phyloP scores from a whole-genome alignment of 1,140 invertebrate genomes.

The Nymphalis io region DNA sequence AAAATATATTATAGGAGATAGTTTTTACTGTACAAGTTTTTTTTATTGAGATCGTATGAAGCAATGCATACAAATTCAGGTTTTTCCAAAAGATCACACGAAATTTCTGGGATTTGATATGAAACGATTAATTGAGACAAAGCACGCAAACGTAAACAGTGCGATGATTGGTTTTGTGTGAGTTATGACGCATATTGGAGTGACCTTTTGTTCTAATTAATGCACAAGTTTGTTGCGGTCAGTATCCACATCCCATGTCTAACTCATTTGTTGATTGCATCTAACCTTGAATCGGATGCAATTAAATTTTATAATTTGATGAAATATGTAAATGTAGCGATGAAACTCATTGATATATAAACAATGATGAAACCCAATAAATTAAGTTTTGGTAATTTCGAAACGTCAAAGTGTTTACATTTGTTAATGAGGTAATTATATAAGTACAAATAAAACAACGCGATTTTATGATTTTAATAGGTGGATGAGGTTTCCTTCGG shows the following conservation, averaged over 20 bases:
- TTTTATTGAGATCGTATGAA: not conserved
- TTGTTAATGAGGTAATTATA: too few relatives aligned
- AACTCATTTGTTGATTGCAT: conserved; percentile 15
- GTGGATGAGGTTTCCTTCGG: too few relatives aligned
- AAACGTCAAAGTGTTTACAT: too few relatives aligned
- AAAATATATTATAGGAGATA: too few relatives aligned
- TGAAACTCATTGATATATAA: too few relatives aligned
- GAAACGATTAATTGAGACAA: not conserved
- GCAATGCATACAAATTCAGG: not conserved
- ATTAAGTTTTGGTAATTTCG: too few relatives aligned
- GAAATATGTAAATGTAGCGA: too few relatives aligned
- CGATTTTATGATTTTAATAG: too few relatives aligned
- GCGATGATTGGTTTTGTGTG: not conserved
- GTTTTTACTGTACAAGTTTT: too few relatives aligned
- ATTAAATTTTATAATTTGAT: not conserved
- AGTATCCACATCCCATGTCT: conserved; percentile 10
- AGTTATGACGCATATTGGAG: conserved; percentile 13
- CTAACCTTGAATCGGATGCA: conserved; percentile 7
- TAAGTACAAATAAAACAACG: too few relatives aligned
- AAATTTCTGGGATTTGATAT: conserved; percentile 2
- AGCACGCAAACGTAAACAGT: conserved; percentile 4
- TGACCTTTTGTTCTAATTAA: conserved; percentile 23
- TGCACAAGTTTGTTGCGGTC: conserved; percentile 12
- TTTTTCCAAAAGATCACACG: conserved; percentile 1
- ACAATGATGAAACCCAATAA: too few relatives aligned